phyloP scores from a whole-genome alignment of 2,113 vertebrate species.

The Chaetops frenatus region DNA sequence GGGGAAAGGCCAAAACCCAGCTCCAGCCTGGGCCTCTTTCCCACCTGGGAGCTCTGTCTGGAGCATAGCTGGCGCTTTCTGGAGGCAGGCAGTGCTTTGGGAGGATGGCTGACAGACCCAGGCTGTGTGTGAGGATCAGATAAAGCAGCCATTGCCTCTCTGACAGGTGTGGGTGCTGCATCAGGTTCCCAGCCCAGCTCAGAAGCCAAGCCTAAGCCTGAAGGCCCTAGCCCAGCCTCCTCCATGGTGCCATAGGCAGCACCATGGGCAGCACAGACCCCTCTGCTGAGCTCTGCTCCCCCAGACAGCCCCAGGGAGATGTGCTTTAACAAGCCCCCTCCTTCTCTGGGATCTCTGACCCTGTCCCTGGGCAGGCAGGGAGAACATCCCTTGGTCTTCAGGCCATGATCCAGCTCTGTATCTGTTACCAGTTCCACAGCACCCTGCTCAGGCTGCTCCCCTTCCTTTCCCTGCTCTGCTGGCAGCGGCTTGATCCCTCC shows the following conservation, averaged over 20 bases:
- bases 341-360: background rate
- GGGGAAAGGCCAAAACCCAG: background rate
- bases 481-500: background rate
- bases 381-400: background rate
- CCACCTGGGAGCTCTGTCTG: background rate
- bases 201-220: background rate
- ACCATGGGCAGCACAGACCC: background rate
- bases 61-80: conserved; percentile 15
- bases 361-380: background rate
- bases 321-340: background rate
- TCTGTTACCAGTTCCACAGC: background rate
- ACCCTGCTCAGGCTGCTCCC: background rate
- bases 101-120: rapidly evolving
- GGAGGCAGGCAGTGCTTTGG: background rate
- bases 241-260: rapidly evolving
- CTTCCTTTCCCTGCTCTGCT: background rate
- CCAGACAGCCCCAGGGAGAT: background rate
- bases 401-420: background rate
- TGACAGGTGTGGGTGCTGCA: rapidly evolving
- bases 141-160: background rate
- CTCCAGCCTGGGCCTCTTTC: conserved; percentile 33
- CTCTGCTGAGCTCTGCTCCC: background rate
- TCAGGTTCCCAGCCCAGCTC: rapidly evolving
- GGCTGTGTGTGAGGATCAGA: background rate
- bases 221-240: background rate